Base-by-base conservation (phyloP, 2,888 invertebrate genomes). In the Euzophera pinguis region DNA sequence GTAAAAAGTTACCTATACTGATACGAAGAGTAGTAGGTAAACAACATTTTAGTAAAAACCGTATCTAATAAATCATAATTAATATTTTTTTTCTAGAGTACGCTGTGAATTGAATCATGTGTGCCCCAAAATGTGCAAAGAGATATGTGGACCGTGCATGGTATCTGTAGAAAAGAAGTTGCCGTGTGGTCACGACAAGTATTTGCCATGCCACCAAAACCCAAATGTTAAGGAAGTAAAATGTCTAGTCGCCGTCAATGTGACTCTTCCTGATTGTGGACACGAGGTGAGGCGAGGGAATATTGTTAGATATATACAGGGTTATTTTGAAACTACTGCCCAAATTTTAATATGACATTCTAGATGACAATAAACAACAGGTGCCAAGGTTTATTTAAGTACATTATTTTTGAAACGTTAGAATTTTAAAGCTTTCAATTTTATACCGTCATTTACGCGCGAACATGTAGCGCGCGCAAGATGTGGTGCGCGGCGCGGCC, bases 71-170 rank as follows among this genome's bases (percentile, higher is more conserved):
- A 12, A 7, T 13, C 6, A 14, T 32, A 13, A 27, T 38, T 17
- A 35, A 22, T 22, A n/a, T n/a, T n/a, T 48, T 57, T 43, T 54
- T 69, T 74, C 57, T 58, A 91, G 92, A 59, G 64, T 81, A 9
- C 60, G 90, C 0, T 94, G 91, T 62, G 84, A 81, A 53, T 73
- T 81, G 16, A 75, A 66, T 0, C 93, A 94, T 64, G 64, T 65
- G 1, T 93, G 93, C 58, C 81, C 80, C 0, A 78, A 91, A 55
- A 65, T 62, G 37, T 94, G 94, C 64, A 78, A 70, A 17, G 61
- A 73, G 16, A 60, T 67, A 3, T 92, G 92, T 63, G 63, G 72
- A 0, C 81, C 81, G 0, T 93, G 93, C 66, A 65, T 51, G 27
- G 78, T 79, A 0, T 59, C 59, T 1, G 70, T 93, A 6, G 38